Evolutionary conservation across 37 sponge, comb jelly and placozoan genomes (phyloP).

Genomic region (Diacarnus erythraeanus): DNA sequence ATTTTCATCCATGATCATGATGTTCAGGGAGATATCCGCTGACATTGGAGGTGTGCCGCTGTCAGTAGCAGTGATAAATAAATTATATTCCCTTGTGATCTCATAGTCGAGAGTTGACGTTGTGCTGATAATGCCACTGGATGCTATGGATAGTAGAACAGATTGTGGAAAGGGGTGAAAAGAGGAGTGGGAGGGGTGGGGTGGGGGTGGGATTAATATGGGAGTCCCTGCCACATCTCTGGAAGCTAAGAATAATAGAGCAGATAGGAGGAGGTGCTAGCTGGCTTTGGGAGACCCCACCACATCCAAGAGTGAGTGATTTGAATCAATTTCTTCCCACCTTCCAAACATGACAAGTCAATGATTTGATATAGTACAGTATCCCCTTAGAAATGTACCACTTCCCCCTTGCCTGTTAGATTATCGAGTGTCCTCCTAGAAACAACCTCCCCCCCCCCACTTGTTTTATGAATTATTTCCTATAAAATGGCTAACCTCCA

Average conservation of each 20-base stretch:
- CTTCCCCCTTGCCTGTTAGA: too few species aligned
- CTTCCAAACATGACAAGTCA: too few species aligned
- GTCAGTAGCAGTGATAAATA: constrained; percentile 50
- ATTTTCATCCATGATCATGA: constrained; percentile 62
- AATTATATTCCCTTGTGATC: not conserved
- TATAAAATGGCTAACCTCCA: not conserved
- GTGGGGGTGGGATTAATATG: not conserved
- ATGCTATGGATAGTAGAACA: not conserved
- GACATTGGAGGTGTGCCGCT: constrained; percentile 34
- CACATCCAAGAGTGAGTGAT: too few species aligned
- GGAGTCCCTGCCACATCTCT: not conserved
- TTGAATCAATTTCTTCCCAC: too few species aligned
- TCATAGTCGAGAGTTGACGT: constrained; percentile 31
- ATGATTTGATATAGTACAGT: too few species aligned
- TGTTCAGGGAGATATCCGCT: not conserved
- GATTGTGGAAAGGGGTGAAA: not conserved
- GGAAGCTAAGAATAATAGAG: too few species aligned
- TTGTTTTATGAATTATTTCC: too few species aligned
- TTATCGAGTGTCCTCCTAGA: too few species aligned
- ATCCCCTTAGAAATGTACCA: too few species aligned
- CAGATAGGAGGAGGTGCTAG: too few species aligned
- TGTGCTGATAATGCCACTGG: constrained; percentile 28
- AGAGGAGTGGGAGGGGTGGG: not conserved
- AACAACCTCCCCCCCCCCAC: too few species aligned
- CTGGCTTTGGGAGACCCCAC: too few species aligned